phyloP scores from a whole-genome alignment of 2,888 invertebrate genomes.

The Cephus pulcher region DNA sequence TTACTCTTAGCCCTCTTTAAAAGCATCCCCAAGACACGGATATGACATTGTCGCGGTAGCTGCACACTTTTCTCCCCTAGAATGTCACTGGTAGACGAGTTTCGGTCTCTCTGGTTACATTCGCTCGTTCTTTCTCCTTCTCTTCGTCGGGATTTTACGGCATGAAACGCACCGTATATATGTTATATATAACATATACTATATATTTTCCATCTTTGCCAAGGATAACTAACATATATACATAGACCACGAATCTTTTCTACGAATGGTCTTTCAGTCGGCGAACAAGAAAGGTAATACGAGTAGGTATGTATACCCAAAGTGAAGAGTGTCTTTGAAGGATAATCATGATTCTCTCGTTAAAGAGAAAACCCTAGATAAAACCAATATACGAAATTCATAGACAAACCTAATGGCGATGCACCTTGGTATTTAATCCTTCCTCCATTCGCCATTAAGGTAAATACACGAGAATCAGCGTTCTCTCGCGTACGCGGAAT shows the following conservation, averaged over 20 bases:
- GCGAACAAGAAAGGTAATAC: background rate
- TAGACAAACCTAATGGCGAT: too few species aligned
- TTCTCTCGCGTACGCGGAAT: background rate
- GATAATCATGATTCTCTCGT: background rate
- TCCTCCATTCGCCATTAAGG: background rate
- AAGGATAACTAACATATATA: background rate
- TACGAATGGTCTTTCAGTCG: background rate
- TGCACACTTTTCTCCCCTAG: background rate
- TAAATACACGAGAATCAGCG: background rate
- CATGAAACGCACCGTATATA: background rate
- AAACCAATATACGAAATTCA: background rate
- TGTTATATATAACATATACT: background rate
- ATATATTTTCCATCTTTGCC: background rate
- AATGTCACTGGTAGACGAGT: background rate
- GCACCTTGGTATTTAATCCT: background rate
- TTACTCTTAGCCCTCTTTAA: constrained; percentile 33
- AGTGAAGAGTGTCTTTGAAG: background rate
- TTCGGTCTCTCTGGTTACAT: background rate
- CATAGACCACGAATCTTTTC: background rate
- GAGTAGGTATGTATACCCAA: background rate
- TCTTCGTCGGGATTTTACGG: background rate
- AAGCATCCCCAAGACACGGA: constrained; percentile 23
- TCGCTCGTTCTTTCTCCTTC: background rate
- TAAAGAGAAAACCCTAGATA: background rate
- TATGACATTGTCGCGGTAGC: constrained; percentile 14